phyloP scores from a whole-genome alignment of 2,888 invertebrate genomes.

The Gisinianus flammeolus region DNA sequence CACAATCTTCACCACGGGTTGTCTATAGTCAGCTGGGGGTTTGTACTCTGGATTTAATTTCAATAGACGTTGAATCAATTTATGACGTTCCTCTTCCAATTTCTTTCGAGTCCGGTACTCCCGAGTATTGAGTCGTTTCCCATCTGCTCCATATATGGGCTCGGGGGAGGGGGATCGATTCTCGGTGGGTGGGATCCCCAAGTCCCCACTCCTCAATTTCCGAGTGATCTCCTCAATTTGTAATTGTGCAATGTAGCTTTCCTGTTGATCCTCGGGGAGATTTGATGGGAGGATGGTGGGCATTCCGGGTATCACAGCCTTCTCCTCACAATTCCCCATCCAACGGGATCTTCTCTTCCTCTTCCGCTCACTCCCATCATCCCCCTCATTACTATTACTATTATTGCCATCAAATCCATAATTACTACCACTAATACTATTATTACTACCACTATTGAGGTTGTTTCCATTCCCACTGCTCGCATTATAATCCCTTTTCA shows the following conservation, averaged over 20 bases:
- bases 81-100: slow-evolving; percentile 95
- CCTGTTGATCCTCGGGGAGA: slow-evolving; percentile 92
- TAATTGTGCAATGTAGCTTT: slow-evolving; percentile 97
- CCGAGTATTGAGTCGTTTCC: slow-evolving; percentile 97
- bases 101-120: slow-evolving; percentile 96
- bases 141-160: slow-evolving; percentile 99
- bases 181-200: slow-evolving; percentile 91
- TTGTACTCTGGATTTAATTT: slow-evolving; percentile 96
- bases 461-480: neutral
- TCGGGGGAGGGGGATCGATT: slow-evolving; percentile 91
- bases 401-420: neutral
- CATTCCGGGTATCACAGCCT: slow-evolving; percentile 97
- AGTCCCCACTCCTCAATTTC: slow-evolving; percentile 97
- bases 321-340: slow-evolving; percentile 92
- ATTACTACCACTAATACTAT: neutral
- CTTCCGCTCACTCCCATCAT: slow-evolving; percentile 45
- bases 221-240: slow-evolving; percentile 99
- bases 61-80: slow-evolving; percentile 83
- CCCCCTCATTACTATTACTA: slow-evolving; percentile 25
- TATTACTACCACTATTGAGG: neutral
- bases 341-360: slow-evolving; percentile 71
- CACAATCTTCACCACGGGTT: slow-evolving; percentile 74
- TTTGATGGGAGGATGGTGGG: slow-evolving; percentile 96
- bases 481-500: neutral
- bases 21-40: slow-evolving; percentile 98